Conservation (phyloP, 2,797 vertebrate species). For the Triplophysa yarkandensis region DNA sequence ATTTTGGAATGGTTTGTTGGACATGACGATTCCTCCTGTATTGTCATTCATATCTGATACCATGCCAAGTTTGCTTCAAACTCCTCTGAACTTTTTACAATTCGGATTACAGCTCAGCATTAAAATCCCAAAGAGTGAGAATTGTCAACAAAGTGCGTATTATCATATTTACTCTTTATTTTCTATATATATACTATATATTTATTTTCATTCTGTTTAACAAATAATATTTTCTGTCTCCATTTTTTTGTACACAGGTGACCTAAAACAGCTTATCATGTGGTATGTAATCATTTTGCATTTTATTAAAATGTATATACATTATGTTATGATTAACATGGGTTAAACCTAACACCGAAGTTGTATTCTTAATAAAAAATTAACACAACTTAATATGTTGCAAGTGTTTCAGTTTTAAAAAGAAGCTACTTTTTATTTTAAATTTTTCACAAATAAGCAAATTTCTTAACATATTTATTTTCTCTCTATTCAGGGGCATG, state of each 20-base stretch:
- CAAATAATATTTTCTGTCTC: constrained; percentile 2
- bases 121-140: constrained; percentile 62
- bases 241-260: constrained; percentile 67
- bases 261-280: constrained; percentile 81
- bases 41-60: constrained; percentile 60
- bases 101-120: constrained; percentile 74
- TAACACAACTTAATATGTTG: background rate
- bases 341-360: no score
- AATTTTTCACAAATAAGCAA: background rate
- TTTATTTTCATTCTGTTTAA: background rate
- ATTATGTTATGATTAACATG: no score
- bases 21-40: constrained; percentile 57
- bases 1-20: constrained; percentile 58
- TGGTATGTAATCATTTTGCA: constrained; percentile 69
- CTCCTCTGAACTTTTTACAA: constrained; percentile 68
- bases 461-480: constrained; percentile 3
- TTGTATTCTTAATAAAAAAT: no score
- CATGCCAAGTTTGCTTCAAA: constrained; percentile 61
- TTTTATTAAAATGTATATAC: no score
- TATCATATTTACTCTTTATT: background rate
- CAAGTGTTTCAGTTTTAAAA: background rate
- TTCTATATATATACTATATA: background rate
- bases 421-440: background rate
- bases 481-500: constrained; percentile 72
- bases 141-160: constrained; percentile 74